These are phyloP conservation scores for Desoria tigrina DNA, from an alignment of 2,888 invertebrate genomes.

Conservation along the genomic window DNA sequence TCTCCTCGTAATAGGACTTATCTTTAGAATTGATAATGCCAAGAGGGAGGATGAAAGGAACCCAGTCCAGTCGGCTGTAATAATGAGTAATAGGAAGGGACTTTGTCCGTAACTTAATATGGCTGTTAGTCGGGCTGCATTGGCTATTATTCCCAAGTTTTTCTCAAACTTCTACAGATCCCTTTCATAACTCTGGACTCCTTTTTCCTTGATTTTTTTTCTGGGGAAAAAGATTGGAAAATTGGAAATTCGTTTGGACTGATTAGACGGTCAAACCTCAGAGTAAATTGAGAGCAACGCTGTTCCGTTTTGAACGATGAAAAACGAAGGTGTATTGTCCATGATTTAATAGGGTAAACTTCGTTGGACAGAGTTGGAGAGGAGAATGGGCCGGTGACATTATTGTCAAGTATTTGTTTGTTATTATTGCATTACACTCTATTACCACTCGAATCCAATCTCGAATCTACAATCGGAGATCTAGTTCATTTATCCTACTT, in stretches of 20 bases:
- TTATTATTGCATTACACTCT: no score
- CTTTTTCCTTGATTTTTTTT: background rate
- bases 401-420: no score
- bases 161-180: constrained; percentile 6
- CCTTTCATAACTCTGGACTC: background rate
- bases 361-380: no score
- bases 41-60: constrained; percentile 7
- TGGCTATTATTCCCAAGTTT: constrained; percentile 18
- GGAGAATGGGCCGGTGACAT: no score
- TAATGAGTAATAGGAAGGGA: constrained; percentile 17
- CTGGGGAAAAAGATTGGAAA: constrained; percentile 1
- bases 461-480: no score
- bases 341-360: no score
- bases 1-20: background rate
- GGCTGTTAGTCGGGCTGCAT: constrained; percentile 26
- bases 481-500: no score
- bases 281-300: background rate
- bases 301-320: background rate
- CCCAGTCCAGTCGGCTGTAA: constrained; percentile 17
- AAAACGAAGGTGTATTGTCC: no score
- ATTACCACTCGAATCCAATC: no score
- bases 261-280: constrained; percentile 9
- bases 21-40: background rate
- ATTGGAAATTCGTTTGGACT: background rate
- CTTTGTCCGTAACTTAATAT: constrained; percentile 31